These are phyloP conservation scores for Ganaspis sp. DNA, from an alignment of 1,140 invertebrate genomes.

Conservation along the genomic window DNA sequence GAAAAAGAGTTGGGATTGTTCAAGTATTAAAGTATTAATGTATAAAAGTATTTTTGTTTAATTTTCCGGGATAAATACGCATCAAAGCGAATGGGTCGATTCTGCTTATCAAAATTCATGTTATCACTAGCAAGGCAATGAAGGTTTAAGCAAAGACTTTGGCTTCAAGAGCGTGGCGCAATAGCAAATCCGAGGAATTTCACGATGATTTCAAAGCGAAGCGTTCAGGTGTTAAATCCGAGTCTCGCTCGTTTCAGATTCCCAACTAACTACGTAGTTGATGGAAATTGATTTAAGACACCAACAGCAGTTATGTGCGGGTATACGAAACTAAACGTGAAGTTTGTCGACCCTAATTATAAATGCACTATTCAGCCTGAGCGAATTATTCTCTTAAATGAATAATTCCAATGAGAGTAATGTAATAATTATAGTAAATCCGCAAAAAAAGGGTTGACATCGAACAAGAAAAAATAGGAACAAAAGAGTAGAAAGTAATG, in stretches of 20 bases:
- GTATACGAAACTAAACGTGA: slow-evolving; percentile 9
- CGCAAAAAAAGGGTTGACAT: too few species aligned
- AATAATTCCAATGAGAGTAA: not conserved
- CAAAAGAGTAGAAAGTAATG: too few species aligned
- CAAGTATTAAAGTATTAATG: too few species aligned
- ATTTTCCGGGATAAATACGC: not conserved
- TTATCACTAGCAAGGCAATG: slow-evolving; percentile 13
- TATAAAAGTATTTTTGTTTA: too few species aligned
- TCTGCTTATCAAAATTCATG: slow-evolving; percentile 10
- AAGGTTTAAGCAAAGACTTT: slow-evolving; percentile 9
- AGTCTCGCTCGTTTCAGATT: slow-evolving; percentile 4
- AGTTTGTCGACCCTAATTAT: slow-evolving; percentile 13
- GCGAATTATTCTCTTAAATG: not conserved
- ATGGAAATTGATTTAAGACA: slow-evolving; percentile 14
- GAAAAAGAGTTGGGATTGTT: too few species aligned
- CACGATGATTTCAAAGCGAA: slow-evolving; percentile 13
- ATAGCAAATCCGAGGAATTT: slow-evolving; percentile 13
- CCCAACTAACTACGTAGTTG: slow-evolving; percentile 12
- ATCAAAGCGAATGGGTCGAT: not conserved
- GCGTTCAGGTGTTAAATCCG: slow-evolving; percentile 8
- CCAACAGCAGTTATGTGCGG: slow-evolving; percentile 12
- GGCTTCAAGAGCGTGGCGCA: slow-evolving; percentile 11
- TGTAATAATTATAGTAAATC: too few species aligned
- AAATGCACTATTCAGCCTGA: slow-evolving; percentile 8
- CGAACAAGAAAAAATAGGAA: too few species aligned